A percentile compares a stretch with the other conserved stretches of the same genome.
Evolutionary conservation across 2,888 invertebrate genomes (phyloP).

Genomic region (Lasiommata megera): DNA sequence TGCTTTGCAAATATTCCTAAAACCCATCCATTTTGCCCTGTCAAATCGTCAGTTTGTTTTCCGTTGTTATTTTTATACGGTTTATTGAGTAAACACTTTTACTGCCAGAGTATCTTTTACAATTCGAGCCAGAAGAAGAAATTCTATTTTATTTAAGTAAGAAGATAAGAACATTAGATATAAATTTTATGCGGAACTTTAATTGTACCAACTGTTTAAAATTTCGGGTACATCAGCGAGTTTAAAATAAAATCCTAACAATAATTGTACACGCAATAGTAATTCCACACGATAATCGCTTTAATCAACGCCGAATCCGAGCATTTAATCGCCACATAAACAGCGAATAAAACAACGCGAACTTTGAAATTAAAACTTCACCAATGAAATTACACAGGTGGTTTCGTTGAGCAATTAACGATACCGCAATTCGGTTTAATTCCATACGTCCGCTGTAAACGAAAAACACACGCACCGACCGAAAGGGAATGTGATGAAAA

Average conservation of each 20-base stretch:
- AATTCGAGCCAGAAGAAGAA: too few relatives aligned
- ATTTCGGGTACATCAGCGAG: not conserved
- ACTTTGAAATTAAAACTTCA: conserved; percentile 49
- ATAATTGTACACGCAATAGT: conserved; percentile 1
- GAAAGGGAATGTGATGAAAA: conserved; percentile 80
- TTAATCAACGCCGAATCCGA: conserved; percentile 24
- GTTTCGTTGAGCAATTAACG: conserved; percentile 76
- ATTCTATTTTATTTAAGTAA: too few relatives aligned
- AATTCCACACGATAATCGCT: conserved; percentile 2
- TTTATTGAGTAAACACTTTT: too few relatives aligned
- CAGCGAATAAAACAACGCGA: conserved; percentile 45
- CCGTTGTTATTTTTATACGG: too few relatives aligned
- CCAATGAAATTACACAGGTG: conserved; percentile 67
- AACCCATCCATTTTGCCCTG: too few relatives aligned
- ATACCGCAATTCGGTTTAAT: conserved; percentile 74
- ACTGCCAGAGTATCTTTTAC: too few relatives aligned
- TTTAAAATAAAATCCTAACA: not conserved
- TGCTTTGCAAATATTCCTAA: too few relatives aligned
- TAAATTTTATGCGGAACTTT: too few relatives aligned
- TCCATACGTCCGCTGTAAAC: conserved; percentile 69
- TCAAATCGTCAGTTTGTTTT: too few relatives aligned
- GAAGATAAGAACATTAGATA: too few relatives aligned
- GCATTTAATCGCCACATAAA: conserved; percentile 41
- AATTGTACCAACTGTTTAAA: too few relatives aligned
- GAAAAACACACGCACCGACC: conserved; percentile 67